Base-by-base conservation (phyloP, 1,140 invertebrate genomes). In the Antheraea mylitta region DNA sequence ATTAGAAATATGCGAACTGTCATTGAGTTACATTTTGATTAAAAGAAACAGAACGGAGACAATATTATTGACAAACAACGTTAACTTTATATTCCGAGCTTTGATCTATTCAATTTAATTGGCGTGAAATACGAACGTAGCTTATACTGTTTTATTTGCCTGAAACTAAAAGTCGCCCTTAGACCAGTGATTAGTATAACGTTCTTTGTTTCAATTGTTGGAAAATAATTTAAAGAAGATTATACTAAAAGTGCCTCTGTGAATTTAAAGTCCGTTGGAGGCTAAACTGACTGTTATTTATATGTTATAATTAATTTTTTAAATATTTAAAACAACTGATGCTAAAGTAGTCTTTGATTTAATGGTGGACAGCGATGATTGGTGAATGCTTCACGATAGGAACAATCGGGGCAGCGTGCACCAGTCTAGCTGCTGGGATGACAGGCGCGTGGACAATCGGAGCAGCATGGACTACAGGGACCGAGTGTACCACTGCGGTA, bases 321-420 rank as follows among this genome's bases (percentile, higher is more conserved):
- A 13, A 13, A 16, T 16, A 13, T 53, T 53, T n/a, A 53, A 53
- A 53, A n/a, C 16, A 13, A 16, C 6, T 42, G 45, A 13, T 13
- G 11, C 11, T 53, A 53, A 53, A 13, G 6, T 53, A 6, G 1
- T 2, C 13, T 53, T 16, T 13, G 45, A 8, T 60, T 76, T 67
- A 82, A 80, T 91, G 87, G 69, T 92, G 88, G 0, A 92, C 84
- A 0, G 82, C 78, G 6, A 84, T 76, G 36, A 86, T 63, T 11
- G 77, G 87, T 1, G 72, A 71, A 70, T 85, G 82, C 42, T 79
- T 72, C 1, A 83, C 75, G 0, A 85, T 69, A 10, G 83, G 81
- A 7, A 82, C 75, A 0, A 81, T 61, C 18, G 75, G 77, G 4
- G 76, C 74, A 13, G 74, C 68, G 38, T 84, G 79, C 6, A 82